These are phyloP conservation scores for Smithornis capensis DNA, from an alignment of 2,113 vertebrate genomes.

Conservation along the genomic window DNA sequence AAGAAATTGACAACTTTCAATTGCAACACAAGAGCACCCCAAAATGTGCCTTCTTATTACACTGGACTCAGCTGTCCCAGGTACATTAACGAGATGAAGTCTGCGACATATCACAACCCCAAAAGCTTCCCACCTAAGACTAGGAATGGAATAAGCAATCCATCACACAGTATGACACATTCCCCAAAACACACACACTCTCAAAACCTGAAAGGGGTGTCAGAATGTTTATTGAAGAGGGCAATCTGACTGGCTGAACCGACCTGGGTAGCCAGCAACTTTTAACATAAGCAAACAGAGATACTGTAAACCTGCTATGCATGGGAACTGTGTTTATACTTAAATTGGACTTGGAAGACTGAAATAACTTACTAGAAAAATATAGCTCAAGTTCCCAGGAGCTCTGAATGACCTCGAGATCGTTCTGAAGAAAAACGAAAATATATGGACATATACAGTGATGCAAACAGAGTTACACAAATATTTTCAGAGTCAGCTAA, in stretches of 20 bases:
- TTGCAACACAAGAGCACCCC: neutral
- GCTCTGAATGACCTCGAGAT: slow-evolving; percentile 15
- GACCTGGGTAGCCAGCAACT: slow-evolving; percentile 27
- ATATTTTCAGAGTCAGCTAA: neutral
- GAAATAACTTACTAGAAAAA: slow-evolving; percentile 54
- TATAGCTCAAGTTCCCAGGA: slow-evolving; percentile 24
- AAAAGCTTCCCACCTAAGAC: slow-evolving; percentile 30
- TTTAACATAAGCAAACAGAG: slow-evolving; percentile 60
- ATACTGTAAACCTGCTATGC: slow-evolving; percentile 55
- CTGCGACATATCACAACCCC: slow-evolving; percentile 26
- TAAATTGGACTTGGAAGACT: slow-evolving; percentile 33
- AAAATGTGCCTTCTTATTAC: neutral
- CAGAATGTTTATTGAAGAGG: slow-evolving; percentile 60
- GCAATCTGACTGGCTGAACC: slow-evolving; percentile 36
- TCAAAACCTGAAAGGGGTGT: slow-evolving; percentile 42
- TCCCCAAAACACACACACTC: slow-evolving; percentile 44
- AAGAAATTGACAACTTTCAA: neutral
- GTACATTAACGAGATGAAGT: neutral
- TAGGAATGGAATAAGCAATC: slow-evolving; percentile 41
- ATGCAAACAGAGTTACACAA: neutral
- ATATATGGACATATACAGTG: neutral
- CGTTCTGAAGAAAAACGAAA: neutral
- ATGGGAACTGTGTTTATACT: slow-evolving; percentile 55
- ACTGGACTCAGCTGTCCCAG: neutral
- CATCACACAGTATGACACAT: neutral